These are phyloP conservation scores for Trichonephila inaurata DNA, from an alignment of 1,140 invertebrate genomes.

Conservation along the genomic window DNA sequence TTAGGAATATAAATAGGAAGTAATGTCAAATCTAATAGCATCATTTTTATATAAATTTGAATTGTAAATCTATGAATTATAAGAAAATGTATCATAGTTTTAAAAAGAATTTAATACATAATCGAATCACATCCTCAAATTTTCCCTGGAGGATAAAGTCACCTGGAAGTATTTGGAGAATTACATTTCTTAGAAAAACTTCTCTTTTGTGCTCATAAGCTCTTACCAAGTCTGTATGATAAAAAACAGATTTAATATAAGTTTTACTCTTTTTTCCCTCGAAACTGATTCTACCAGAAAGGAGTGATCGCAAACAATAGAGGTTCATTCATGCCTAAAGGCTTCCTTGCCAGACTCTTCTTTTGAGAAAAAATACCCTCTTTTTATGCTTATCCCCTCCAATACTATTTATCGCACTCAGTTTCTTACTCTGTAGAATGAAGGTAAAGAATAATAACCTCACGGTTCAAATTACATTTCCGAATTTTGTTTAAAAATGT, in stretches of 20 bases:
- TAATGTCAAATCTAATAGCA: too few species aligned
- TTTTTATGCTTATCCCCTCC: constrained; percentile 5
- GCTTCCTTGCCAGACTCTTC: background rate
- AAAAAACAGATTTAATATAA: constrained; percentile 23
- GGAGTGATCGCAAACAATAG: background rate
- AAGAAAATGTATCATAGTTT: too few species aligned
- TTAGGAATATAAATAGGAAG: too few species aligned
- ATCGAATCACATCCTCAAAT: background rate
- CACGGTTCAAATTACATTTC: constrained; percentile 20
- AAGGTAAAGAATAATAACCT: constrained; percentile 25
- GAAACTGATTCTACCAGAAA: background rate
- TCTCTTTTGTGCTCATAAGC: background rate
- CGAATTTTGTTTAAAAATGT: constrained; percentile 32
- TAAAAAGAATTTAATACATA: background rate
- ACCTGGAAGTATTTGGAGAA: background rate
- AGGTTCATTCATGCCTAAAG: constrained; percentile 24
- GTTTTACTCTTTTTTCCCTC: background rate
- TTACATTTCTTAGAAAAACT: constrained; percentile 19
- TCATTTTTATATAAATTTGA: too few species aligned
- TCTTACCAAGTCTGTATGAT: background rate
- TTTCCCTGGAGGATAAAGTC: background rate
- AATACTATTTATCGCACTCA: background rate
- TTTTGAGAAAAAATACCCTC: constrained; percentile 6
- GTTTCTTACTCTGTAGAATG: background rate
- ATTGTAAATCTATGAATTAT: too few species aligned